Evolutionary conservation across 1,140 invertebrate genomes (phyloP).

Genomic region (Carcinoscorpius rotundicauda): DNA sequence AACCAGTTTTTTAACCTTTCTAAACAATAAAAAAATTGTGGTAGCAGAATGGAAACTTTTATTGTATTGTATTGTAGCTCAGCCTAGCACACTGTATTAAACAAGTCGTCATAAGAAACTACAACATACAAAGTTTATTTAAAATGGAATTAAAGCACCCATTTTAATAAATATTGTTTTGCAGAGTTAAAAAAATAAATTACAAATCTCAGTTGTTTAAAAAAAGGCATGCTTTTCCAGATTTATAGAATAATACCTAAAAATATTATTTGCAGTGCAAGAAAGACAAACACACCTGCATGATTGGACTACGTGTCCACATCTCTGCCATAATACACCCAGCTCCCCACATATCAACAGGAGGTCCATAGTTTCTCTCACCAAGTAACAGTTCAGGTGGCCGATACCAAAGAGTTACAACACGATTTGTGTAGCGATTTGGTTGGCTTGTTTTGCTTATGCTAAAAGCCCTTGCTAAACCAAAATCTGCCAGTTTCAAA

Average conservation of each 20-base stretch:
- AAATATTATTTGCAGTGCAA: not conserved
- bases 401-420: conserved; percentile 96
- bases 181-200: conserved; percentile 25
- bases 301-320: conserved; percentile 79
- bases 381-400: conserved; percentile 79
- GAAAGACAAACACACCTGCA: conserved; percentile 34
- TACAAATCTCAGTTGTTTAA: conserved; percentile 27
- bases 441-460: conserved; percentile 69
- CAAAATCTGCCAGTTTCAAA: conserved; percentile 82
- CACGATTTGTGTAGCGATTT: conserved; percentile 91
- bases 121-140: no score
- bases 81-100: no score
- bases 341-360: conserved; percentile 96
- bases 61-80: no score
- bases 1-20: no score
- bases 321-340: conserved; percentile 99
- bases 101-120: no score
- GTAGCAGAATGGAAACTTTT: no score
- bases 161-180: no score
- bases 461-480: conserved; percentile 80
- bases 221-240: not conserved
- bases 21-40: no score
- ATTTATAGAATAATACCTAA: conserved; percentile 4
- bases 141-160: no score
- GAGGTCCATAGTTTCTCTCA: conserved; percentile 87